Evolutionary conservation across 2,113 vertebrate genomes (phyloP), one percentile per base, ranked within the genome.

Genomic region (Microcebus jonahi): DNA sequence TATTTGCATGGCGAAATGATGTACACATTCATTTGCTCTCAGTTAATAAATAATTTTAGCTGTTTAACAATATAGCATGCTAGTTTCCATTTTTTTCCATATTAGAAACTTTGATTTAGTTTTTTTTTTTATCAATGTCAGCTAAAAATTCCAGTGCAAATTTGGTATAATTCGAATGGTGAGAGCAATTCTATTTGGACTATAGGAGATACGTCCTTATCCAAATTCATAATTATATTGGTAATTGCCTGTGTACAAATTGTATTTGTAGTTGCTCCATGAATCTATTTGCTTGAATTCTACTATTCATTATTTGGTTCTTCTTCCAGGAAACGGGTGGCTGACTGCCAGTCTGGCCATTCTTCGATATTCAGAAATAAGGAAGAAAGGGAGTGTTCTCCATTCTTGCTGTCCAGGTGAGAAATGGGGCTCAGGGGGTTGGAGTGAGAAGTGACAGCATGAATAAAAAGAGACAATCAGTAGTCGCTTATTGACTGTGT

Each of bases 41-140:
- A 81, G 39, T 89, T 34, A 94, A 53, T 68, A 42, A 80, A 83
- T 53, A 1, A 83, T 75, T 90, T 82, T 87, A 55, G 0, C 10
- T 90, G 25, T 15, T 61, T 67, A 79, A 59, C 6, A 84, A 48
- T 67, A 83, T 67, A 59, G 29, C 29, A 31, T 94, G 20, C 39
- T 65, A 20, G 7, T 67, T 90, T 88, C 9, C 57, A 53, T 3
- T 63, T 96, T 96, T 96, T 81, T 53, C 9, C 12, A 1, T 82
- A 86, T 81, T 92, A 71, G 15, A 95, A 88, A 91, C 27, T 86
- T 90, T 65, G 39, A 29, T 90, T 93, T n/a, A 42, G 36, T 71
- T 68, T 25, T 79, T 84, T 11, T 55, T 17, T 55, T 53, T 15
- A 14, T 50, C 13, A 50, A 53, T 68, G 13, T 76, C 50, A n/a